Percentiles rank a stretch among this genome's conserved stretches.
These are phyloP conservation scores for Zaprionus gabonicus DNA, from an alignment of 1,140 invertebrate genomes.

Conservation along the genomic window DNA sequence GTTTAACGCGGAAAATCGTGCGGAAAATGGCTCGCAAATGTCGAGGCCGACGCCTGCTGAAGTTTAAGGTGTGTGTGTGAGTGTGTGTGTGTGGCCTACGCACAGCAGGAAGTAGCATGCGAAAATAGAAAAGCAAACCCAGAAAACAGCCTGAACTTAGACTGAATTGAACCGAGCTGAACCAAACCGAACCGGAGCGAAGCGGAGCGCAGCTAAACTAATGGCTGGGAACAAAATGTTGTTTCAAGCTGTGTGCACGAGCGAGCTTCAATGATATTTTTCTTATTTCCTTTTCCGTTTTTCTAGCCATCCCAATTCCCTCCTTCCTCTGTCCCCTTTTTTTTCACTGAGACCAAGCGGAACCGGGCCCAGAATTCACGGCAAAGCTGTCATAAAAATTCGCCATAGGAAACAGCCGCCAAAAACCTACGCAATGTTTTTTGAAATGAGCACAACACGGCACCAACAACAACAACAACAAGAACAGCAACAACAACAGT, in stretches of 20 bases:
- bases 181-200: slow-evolving; percentile 42
- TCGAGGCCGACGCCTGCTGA: slow-evolving; percentile 1
- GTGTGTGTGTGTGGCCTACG: slow-evolving; percentile 7
- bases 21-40: slow-evolving; percentile 57
- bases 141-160: slow-evolving; percentile 19
- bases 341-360: slow-evolving; percentile 35
- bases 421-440: slow-evolving; percentile 64
- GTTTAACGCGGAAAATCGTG: slow-evolving; percentile 61
- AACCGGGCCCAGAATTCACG: slow-evolving; percentile 9
- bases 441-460: slow-evolving; percentile 51
- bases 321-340: slow-evolving; percentile 23
- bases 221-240: slow-evolving; percentile 76
- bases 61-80: slow-evolving; percentile 25
- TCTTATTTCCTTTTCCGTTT: slow-evolving; percentile 40
- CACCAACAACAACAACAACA: slow-evolving; percentile 44
- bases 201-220: slow-evolving; percentile 63
- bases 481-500: slow-evolving; percentile 6
- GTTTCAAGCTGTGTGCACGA: slow-evolving; percentile 82
- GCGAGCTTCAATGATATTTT: slow-evolving; percentile 76
- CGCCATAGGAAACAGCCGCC: slow-evolving; percentile 73
- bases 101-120: slow-evolving; percentile 58
- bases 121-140: slow-evolving; percentile 1
- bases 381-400: slow-evolving; percentile 77
- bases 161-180: slow-evolving; percentile 18
- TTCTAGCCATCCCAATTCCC: neutral